phyloP scores from a whole-genome alignment of 2,113 vertebrate species.

The Agelaius phoeniceus region DNA sequence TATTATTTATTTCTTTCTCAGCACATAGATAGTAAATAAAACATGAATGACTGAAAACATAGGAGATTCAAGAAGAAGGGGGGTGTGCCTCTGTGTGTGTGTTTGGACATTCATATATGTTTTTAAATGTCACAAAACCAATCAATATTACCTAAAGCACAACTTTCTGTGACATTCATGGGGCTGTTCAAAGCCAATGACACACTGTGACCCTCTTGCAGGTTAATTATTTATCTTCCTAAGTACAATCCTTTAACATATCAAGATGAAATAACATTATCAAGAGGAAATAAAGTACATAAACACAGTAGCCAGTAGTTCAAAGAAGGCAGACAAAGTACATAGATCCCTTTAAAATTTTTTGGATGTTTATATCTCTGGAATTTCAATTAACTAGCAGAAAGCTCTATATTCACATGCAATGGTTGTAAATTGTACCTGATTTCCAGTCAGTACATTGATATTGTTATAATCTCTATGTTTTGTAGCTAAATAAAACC shows the following conservation, averaged over 20 bases:
- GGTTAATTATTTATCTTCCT: neutral
- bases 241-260: neutral
- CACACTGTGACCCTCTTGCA: neutral
- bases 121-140: neutral
- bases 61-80: neutral
- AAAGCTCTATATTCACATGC: neutral
- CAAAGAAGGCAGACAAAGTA: neutral
- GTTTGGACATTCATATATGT: neutral
- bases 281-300: neutral
- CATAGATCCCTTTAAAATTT: neutral
- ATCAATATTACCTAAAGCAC: neutral
- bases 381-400: neutral
- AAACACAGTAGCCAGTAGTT: neutral
- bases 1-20: conserved; percentile 20
- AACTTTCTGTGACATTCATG: neutral
- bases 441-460: neutral
- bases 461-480: neutral
- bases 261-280: neutral
- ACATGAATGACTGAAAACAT: neutral
- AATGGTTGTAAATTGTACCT: neutral
- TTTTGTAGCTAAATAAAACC: neutral
- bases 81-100: rapidly evolving
- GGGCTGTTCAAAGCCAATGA: neutral
- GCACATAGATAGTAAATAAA: neutral
- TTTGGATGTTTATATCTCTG: neutral